A percentile compares a stretch with the other conserved stretches of the same genome.
phyloP scores from a whole-genome alignment of 2,113 vertebrate species.

The Xiphophorus couchianus region DNA sequence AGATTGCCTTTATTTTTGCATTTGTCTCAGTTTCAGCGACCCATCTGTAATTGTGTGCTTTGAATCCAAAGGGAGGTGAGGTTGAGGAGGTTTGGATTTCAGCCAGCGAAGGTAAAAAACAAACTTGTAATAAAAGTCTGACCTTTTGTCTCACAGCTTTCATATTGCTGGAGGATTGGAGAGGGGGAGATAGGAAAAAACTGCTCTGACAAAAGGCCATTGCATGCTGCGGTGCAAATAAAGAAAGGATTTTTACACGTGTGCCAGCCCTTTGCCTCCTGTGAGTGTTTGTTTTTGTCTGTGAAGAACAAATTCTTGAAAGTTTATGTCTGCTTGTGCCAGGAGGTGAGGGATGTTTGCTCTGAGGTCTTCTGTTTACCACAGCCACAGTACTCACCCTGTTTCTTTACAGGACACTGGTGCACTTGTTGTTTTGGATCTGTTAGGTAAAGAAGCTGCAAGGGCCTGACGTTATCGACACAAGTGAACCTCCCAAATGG shows the following conservation, averaged over 20 bases:
- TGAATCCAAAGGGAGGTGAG: background rate
- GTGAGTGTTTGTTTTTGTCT: slow-evolving; percentile 13
- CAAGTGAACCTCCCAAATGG: slow-evolving; percentile 3
- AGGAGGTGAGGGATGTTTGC: slow-evolving; percentile 2
- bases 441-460: slow-evolving; percentile 19
- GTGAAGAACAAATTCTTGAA: slow-evolving; percentile 3
- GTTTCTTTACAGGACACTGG: slow-evolving; percentile 18
- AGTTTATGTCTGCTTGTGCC: slow-evolving; percentile 1
- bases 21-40: slow-evolving; percentile 6
- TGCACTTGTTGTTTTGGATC: slow-evolving; percentile 44
- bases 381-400: background rate
- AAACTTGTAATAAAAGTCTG: slow-evolving; percentile 59
- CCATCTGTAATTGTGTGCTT: slow-evolving; percentile 12
- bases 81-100: background rate
- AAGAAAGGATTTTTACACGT: slow-evolving; percentile 27
- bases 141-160: slow-evolving; percentile 61
- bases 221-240: slow-evolving; percentile 44
- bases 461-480: slow-evolving; percentile 16
- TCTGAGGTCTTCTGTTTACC: slow-evolving; percentile 27
- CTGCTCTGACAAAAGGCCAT: slow-evolving; percentile 54
- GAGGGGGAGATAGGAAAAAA: slow-evolving; percentile 37
- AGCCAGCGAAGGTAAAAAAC: background rate
- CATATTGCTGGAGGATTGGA: slow-evolving; percentile 49
- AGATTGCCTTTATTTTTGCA: background rate
- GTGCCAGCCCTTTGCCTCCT: slow-evolving; percentile 13